Evolutionary conservation across 2,797 vertebrate genomes (phyloP), one percentile per base, ranked within the genome.

Genomic region (Botia almorhae): DNA sequence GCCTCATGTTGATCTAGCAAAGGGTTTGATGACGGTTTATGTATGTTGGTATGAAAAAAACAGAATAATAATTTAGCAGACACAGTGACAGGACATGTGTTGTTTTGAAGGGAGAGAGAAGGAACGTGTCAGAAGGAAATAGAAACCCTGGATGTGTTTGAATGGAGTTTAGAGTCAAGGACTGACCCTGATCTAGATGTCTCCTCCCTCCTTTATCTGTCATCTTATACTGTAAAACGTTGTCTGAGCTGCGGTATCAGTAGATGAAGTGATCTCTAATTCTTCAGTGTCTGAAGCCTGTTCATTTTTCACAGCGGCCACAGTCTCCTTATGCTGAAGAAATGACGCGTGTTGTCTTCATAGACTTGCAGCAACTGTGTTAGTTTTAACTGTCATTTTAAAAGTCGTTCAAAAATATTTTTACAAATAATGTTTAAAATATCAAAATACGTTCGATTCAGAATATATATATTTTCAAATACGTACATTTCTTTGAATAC

Each of bases 171-270:
- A 50, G 23, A 64, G 46, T 33, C 60, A 71, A 65, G 11, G 56
- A 19, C 29, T 70, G 50, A 56, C 65, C 69, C 50, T 80, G 69
- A 86, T 86, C 80, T 78, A 74, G 82, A 84, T 81, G 82, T 82
- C 80, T 81, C 33, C 16, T 69, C 43, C 46, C 64, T 81, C 64
- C 39, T 51, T 58, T 74, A 26, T 77, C 82, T 81, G 74, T 60
- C 43, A 36, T 75, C 68, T 53, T 70, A 67, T 26, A 60, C 55
- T 56, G 76, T 71, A 50, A 60, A 71, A 71, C 36, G 53, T 26
- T 11, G 26, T 63, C 53, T 75, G 36, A 33, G 58, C 70, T 76
- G 16, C 72, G 39, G 36, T 67, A 79, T 69, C 76, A 78, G 77
- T 65, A 51, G 58, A 58, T 61, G 1, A 69, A 70, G 65, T 36